phyloP scores from a whole-genome alignment of 2,888 invertebrate genomes.

The Microctonus aethiopoides region DNA sequence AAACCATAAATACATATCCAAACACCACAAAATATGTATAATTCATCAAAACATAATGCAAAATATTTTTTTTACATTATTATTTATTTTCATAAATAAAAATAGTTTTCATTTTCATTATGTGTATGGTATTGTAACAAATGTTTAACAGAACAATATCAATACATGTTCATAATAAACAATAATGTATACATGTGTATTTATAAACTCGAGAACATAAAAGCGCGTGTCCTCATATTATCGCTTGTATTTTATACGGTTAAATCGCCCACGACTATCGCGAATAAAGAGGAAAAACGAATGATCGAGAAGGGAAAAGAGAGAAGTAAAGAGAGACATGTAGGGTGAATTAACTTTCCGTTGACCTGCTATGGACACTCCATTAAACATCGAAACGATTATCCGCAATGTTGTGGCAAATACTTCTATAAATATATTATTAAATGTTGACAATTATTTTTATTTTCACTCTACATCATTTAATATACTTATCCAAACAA shows the following conservation, averaged over 20 bases:
- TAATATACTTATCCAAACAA: conserved; percentile 17
- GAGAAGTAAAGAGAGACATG: conserved; percentile 42
- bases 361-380: conserved; percentile 57
- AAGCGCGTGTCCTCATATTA: conserved; percentile 12
- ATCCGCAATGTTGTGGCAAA: conserved; percentile 22
- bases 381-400: conserved; percentile 58
- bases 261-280: not conserved
- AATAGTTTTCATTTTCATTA: not conserved
- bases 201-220: conserved; percentile 10
- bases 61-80: not conserved
- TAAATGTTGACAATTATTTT: not conserved
- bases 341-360: conserved; percentile 54
- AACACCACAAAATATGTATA: not conserved
- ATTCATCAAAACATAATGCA: not conserved
- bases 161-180: not conserved
- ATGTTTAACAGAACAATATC: conserved; percentile 12
- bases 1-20: not conserved
- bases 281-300: not conserved
- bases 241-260: not conserved
- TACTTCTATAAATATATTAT: not conserved
- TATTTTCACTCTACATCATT: not conserved
- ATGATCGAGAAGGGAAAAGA: too few relatives aligned
- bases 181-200: conserved; percentile 5
- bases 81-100: not conserved
- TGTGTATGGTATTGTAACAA: not conserved